phyloP scores from a whole-genome alignment of 2,113 vertebrate genomes.

The Macquaria australasica region DNA sequence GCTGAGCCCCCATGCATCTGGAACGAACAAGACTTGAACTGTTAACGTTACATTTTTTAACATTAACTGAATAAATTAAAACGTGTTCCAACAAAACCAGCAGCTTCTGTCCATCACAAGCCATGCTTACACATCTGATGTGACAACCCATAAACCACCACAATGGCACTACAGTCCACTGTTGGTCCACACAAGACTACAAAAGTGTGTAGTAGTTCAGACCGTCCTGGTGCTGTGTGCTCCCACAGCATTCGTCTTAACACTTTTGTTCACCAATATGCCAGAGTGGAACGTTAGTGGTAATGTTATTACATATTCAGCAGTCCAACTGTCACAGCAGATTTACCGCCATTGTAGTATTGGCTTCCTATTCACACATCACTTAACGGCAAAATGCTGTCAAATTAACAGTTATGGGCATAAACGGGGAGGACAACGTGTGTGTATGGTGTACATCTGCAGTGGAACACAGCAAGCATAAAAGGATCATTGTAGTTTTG shows the following conservation, averaged over 20 bases:
- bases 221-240: background rate
- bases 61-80: background rate
- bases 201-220: background rate
- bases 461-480: background rate
- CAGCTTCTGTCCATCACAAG: background rate
- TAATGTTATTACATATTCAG: slow-evolving; percentile 4
- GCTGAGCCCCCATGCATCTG: slow-evolving; percentile 91
- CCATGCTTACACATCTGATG: background rate
- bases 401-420: slow-evolving; percentile 5
- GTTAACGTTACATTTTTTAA: background rate
- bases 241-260: background rate
- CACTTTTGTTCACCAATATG: slow-evolving; percentile 3
- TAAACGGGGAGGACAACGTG: background rate
- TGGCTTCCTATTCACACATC: slow-evolving; percentile 9
- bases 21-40: slow-evolving; percentile 10
- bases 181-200: background rate
- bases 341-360: background rate
- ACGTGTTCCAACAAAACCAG: background rate
- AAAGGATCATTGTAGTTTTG: background rate
- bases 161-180: background rate
- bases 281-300: background rate
- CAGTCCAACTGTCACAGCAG: background rate
- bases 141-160: background rate
- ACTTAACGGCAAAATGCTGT: background rate
- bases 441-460: background rate